phyloP scores from a whole-genome alignment of 2,113 vertebrate genomes.

The Sigmodon hispidus region DNA sequence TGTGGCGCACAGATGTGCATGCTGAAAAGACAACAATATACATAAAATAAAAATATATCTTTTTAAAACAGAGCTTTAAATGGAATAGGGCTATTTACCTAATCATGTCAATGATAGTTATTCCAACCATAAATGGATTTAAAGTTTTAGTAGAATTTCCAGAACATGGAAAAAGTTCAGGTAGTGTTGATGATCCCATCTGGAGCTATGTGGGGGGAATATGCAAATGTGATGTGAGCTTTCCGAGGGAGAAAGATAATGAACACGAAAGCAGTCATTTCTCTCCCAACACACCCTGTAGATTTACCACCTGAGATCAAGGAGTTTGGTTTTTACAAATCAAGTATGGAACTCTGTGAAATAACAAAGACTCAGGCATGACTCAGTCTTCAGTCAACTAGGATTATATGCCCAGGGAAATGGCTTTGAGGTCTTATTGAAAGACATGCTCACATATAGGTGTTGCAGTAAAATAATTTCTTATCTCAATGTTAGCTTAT shows the following conservation, averaged over 20 bases:
- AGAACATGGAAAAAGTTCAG: slow-evolving; percentile 33
- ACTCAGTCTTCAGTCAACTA: slow-evolving; percentile 47
- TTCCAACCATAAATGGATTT: slow-evolving; percentile 15
- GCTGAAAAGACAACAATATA: not conserved
- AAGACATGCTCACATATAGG: slow-evolving; percentile 15
- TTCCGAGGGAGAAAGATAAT: slow-evolving; percentile 10
- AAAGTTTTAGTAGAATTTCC: slow-evolving; percentile 42
- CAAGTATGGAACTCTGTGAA: slow-evolving; percentile 4
- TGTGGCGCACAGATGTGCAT: not conserved
- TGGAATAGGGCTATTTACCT: not conserved
- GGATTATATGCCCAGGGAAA: slow-evolving; percentile 24
- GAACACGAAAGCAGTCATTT: not conserved
- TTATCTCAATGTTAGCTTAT: slow-evolving; percentile 31
- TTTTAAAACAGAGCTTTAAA: not conserved
- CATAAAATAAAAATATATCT: not conserved
- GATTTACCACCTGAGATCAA: not conserved
- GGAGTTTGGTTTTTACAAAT: not conserved
- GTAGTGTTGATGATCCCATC: not conserved
- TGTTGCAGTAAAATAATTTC: slow-evolving; percentile 5
- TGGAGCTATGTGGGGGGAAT: not conserved
- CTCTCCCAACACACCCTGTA: not conserved
- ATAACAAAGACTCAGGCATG: slow-evolving; percentile 44
- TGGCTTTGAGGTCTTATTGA: not conserved
- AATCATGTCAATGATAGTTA: not conserved
- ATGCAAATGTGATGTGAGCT: not conserved